A percentile compares a stretch with the other conserved stretches of the same genome.
Conservation (phyloP, 2,797 vertebrate species). For the Adrianichthys oophorus region DNA sequence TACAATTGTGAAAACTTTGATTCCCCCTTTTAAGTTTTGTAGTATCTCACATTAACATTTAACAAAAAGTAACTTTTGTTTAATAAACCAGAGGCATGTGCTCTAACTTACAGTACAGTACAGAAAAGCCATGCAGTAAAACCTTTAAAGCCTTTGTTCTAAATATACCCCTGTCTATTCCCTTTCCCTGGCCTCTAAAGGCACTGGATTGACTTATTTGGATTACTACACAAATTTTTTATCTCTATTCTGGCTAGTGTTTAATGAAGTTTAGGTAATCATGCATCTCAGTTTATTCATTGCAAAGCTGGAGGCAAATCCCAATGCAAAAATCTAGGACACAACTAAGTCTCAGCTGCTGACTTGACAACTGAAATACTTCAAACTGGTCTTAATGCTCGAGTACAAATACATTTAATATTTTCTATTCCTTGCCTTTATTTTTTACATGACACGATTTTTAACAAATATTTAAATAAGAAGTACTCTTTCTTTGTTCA, state of each 20-base stretch:
- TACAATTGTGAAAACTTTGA: too few species aligned
- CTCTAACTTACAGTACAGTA: conserved; percentile 20
- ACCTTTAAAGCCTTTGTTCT: conserved; percentile 46
- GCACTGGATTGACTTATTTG: conserved; percentile 56
- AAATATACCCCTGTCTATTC: conserved; percentile 59
- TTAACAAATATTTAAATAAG: too few species aligned
- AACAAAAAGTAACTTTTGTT: background rate
- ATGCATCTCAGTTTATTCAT: conserved; percentile 39
- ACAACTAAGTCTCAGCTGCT: background rate
- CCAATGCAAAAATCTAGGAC: conserved; percentile 9
- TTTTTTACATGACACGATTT: too few species aligned
- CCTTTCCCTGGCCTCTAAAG: conserved; percentile 32
- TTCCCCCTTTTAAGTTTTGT: too few species aligned
- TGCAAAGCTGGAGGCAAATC: conserved; percentile 22
- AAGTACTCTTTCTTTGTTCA: too few species aligned
- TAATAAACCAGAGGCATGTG: conserved; percentile 2
- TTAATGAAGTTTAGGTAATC: conserved; percentile 59
- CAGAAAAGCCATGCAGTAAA: conserved; percentile 23
- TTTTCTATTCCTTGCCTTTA: too few species aligned
- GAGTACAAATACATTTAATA: too few species aligned
- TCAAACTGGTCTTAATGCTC: too few species aligned
- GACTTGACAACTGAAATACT: too few species aligned
- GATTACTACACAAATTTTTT: conserved; percentile 64
- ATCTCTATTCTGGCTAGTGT: conserved; percentile 57
- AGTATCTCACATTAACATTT: too few species aligned